These are phyloP conservation scores for Cynopterus sphinx DNA, from an alignment of 2,797 vertebrate genomes.

Conservation along the genomic window DNA sequence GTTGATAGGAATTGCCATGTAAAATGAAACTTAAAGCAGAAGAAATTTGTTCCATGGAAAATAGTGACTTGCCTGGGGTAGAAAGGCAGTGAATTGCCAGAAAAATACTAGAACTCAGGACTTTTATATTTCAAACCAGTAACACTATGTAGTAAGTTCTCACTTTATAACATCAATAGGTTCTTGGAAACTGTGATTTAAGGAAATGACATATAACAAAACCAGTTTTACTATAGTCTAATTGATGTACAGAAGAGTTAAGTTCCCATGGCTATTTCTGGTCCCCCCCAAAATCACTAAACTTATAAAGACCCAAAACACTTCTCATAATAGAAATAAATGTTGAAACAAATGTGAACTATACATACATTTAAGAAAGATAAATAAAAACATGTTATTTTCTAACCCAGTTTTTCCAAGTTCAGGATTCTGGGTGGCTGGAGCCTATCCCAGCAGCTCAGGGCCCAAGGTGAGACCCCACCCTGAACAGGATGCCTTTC, in stretches of 20 bases:
- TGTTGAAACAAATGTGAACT: background rate
- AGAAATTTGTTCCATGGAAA: background rate
- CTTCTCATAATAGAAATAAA: background rate
- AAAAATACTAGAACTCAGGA: background rate
- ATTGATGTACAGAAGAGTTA: background rate
- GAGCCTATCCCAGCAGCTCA: background rate
- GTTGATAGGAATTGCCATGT: background rate
- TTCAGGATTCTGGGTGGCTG: too few species aligned
- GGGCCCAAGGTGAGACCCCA: too few species aligned
- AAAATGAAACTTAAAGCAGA: background rate
- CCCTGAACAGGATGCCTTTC: background rate
- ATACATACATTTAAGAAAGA: background rate
- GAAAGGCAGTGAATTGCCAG: background rate
- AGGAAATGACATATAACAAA: background rate
- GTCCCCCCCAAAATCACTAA: background rate
- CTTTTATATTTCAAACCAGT: background rate
- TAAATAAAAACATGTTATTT: background rate
- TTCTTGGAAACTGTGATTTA: background rate
- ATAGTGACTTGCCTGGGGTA: background rate
- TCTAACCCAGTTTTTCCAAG: background rate
- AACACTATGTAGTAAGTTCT: background rate
- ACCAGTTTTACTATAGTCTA: background rate
- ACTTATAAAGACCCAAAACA: background rate
- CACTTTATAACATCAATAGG: background rate
- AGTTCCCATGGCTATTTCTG: background rate